Conservation (phyloP, 2,888 invertebrate genomes). For the Antheraea assamensis region DNA sequence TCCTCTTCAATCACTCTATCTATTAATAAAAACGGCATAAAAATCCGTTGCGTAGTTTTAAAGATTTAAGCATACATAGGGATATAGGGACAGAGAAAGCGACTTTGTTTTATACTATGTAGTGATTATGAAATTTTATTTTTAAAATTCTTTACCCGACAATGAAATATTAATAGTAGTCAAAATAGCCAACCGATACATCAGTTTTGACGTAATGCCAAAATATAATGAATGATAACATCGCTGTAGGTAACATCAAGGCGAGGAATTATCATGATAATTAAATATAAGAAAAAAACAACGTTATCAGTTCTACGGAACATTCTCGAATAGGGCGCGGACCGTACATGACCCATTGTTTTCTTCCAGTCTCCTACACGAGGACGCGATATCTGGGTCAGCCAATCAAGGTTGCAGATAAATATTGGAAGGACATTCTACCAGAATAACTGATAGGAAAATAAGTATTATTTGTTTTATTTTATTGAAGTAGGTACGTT, state of each 20-base stretch:
- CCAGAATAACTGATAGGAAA: conserved; percentile 4
- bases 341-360: conserved; percentile 20
- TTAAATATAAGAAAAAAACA: background rate
- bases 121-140: too few relatives aligned
- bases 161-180: too few relatives aligned
- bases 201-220: too few relatives aligned
- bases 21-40: too few relatives aligned
- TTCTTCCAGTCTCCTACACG: conserved; percentile 23
- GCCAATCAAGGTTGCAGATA: conserved; percentile 28
- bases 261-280: background rate
- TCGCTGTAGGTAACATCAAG: background rate
- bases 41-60: too few relatives aligned
- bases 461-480: background rate
- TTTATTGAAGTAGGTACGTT: background rate
- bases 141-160: too few relatives aligned
- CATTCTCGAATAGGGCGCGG: conserved; percentile 1
- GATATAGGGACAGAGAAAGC: too few relatives aligned
- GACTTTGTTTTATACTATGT: too few relatives aligned
- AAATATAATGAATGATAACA: too few relatives aligned
- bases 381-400: conserved; percentile 30
- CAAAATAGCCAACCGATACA: too few relatives aligned
- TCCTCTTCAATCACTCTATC: too few relatives aligned
- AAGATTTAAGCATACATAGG: too few relatives aligned
- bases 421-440: conserved; percentile 12
- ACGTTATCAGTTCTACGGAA: background rate